Percentiles rank a stretch among this genome's conserved stretches.
phyloP scores from a whole-genome alignment of 2,888 invertebrate species.

The Osmoderma eremita region DNA sequence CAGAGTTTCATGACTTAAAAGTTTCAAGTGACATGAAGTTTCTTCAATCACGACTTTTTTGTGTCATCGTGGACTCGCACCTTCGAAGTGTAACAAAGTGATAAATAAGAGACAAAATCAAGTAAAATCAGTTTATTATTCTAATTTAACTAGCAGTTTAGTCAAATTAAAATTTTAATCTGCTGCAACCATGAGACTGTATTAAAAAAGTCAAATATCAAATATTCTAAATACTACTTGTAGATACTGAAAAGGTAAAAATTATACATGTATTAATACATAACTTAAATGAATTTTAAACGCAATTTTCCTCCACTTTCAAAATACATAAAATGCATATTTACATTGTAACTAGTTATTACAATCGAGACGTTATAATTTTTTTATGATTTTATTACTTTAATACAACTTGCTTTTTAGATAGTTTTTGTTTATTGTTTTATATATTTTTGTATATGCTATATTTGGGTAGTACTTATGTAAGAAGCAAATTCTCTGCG shows the following conservation, averaged over 20 bases:
- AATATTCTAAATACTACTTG: conserved; percentile 45
- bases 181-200: conserved; percentile 34
- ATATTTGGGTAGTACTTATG: conserved; percentile 27
- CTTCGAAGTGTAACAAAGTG: no score
- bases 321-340: conserved; percentile 39
- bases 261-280: conserved; percentile 38
- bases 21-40: no score
- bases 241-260: conserved; percentile 48
- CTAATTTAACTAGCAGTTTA: conserved; percentile 35
- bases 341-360: conserved; percentile 36
- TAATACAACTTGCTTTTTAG: conserved; percentile 11
- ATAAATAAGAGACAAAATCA: conserved; percentile 16
- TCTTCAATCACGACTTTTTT: no score
- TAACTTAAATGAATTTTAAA: conserved; percentile 33
- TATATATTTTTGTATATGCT: conserved; percentile 18
- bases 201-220: conserved; percentile 39
- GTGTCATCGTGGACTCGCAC: no score
- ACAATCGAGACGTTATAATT: conserved; percentile 22
- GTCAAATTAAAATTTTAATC: conserved; percentile 39
- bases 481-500: conserved; percentile 26
- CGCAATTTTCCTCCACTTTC: conserved; percentile 21
- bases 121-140: conserved; percentile 38
- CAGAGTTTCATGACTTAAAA: no score
- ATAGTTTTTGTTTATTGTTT: neutral
- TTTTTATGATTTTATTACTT: conserved; percentile 19